phyloP scores from a whole-genome alignment of 2,888 invertebrate species.

The Cheilosia grossa region DNA sequence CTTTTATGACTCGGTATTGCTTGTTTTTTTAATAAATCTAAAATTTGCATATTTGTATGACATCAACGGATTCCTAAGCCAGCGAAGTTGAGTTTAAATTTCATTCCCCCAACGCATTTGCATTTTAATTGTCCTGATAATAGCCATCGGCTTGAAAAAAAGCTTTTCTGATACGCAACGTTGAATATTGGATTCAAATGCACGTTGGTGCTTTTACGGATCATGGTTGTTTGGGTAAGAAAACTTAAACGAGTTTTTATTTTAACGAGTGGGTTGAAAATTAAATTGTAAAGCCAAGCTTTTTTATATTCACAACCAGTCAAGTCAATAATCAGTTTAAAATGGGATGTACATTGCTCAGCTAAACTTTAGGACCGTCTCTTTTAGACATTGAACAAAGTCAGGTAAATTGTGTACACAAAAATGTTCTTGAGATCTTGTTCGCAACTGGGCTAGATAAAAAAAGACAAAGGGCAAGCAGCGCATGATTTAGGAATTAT shows the following conservation, averaged over 20 bases:
- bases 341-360: neutral
- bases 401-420: too few species aligned
- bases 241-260: neutral
- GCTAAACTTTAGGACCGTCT: neutral
- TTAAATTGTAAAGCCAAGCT: neutral
- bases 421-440: too few species aligned
- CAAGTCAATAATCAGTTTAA: neutral
- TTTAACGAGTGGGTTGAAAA: neutral
- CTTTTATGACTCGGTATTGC: neutral
- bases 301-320: conserved; percentile 4
- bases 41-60: conserved; percentile 17
- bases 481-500: too few species aligned
- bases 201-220: neutral
- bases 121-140: conserved; percentile 18
- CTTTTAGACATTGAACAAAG: too few species aligned
- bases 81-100: conserved; percentile 4
- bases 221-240: neutral
- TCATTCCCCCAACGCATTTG: conserved; percentile 17
- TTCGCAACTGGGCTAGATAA: too few species aligned
- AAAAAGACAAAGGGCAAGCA: too few species aligned
- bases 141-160: neutral
- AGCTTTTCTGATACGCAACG: conserved; percentile 27
- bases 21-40: neutral
- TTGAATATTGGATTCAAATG: conserved; percentile 4
- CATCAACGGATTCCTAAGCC: conserved; percentile 18